phyloP scores from a whole-genome alignment of 2,797 vertebrate species.

The Sebastes reedi region DNA sequence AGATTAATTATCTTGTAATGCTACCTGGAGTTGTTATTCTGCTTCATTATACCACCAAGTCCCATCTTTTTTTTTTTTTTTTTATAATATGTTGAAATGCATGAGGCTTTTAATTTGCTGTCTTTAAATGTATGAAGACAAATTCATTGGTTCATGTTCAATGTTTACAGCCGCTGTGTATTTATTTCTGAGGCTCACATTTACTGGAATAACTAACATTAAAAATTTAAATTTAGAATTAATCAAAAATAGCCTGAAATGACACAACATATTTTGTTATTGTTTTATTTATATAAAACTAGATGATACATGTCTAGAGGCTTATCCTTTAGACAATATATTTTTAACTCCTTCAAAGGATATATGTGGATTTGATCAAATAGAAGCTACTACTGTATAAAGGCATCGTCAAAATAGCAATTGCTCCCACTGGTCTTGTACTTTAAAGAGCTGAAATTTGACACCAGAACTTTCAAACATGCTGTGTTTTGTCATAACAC shows the following conservation, averaged over 20 bases:
- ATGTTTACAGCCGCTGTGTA: no score
- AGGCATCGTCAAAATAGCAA: background rate
- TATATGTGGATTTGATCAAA: background rate
- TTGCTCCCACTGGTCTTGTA: background rate
- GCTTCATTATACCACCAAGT: background rate
- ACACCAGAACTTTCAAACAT: background rate
- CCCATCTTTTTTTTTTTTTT: background rate
- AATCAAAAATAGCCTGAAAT: no score
- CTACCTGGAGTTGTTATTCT: background rate
- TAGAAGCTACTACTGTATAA: background rate
- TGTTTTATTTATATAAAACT: background rate
- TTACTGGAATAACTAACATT: no score
- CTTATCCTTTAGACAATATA: background rate
- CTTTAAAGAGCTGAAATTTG: background rate
- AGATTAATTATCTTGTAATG: background rate
- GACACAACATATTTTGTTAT: no score
- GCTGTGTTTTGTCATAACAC: background rate
- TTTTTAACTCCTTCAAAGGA: background rate
- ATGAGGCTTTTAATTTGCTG: no score
- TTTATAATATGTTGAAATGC: no score
- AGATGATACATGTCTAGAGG: background rate
- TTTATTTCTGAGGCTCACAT: no score
- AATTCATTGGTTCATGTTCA: no score
- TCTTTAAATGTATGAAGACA: no score
- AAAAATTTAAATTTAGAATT: background rate